Evolutionary conservation across 2,888 invertebrate species (phyloP).

Genomic region (Cataglyphis albicans): DNA sequence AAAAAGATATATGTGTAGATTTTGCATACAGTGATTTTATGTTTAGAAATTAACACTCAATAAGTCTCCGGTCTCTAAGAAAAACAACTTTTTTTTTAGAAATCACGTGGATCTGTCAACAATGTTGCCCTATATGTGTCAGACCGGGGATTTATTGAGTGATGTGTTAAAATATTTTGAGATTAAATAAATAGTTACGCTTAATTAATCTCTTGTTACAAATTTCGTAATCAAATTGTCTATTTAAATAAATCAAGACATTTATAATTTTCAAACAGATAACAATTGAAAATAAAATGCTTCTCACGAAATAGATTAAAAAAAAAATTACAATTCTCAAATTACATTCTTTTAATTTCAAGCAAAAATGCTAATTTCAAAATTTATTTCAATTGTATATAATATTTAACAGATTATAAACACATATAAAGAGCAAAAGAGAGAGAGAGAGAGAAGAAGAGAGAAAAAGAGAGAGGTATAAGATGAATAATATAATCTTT

Average conservation of each 20-base stretch:
- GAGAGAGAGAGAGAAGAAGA: not conserved
- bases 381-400: not conserved
- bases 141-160: too few relatives aligned
- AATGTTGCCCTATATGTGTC: too few relatives aligned
- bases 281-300: not conserved
- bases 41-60: not conserved
- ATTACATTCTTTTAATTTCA: not conserved
- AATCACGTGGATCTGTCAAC: too few relatives aligned
- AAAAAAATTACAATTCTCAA: not conserved
- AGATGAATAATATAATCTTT: not conserved
- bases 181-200: not conserved
- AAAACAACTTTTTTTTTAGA: too few relatives aligned
- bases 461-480: not conserved
- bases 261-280: not conserved
- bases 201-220: not conserved
- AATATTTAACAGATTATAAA: not conserved
- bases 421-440: not conserved
- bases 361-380: not conserved
- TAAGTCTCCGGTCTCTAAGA: too few relatives aligned
- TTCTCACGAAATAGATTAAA: not conserved
- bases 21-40: not conserved
- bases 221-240: not conserved
- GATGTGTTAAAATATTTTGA: not conserved
- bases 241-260: not conserved
- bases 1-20: not conserved